These are phyloP conservation scores for Epinephelus moara DNA, from an alignment of 2,113 vertebrate species.

Conservation along the genomic window DNA sequence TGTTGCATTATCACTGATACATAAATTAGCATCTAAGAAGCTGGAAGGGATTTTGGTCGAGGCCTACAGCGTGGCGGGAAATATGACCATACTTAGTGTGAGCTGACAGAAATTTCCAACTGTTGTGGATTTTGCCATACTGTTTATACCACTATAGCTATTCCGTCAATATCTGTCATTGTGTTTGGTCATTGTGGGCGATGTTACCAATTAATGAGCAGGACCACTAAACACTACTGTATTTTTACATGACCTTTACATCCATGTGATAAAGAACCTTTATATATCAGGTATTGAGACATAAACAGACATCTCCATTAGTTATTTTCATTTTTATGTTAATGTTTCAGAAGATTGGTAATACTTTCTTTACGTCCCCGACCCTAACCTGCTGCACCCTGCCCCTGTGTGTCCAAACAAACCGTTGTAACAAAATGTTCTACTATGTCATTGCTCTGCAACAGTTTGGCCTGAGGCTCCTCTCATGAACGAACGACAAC, in stretches of 20 bases:
- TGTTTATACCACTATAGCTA: background rate
- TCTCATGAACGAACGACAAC: slow-evolving; percentile 11
- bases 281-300: background rate
- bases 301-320: background rate
- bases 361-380: too few species aligned
- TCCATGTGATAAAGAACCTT: background rate
- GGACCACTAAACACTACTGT: background rate
- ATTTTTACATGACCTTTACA: background rate
- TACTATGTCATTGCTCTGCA: background rate
- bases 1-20: background rate
- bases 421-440: background rate
- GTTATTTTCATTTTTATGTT: background rate
- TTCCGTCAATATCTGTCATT: background rate
- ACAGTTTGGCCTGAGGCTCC: background rate
- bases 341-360: background rate
- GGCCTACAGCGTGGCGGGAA: background rate
- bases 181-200: background rate
- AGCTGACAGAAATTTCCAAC: background rate
- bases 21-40: background rate
- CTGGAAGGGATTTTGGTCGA: background rate
- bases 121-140: background rate
- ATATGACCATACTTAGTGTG: background rate
- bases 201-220: too few species aligned
- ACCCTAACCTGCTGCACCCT: too few species aligned
- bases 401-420: slow-evolving; percentile 8